Conservation (phyloP, 2,888 invertebrate species). For the Pecten maximus region DNA sequence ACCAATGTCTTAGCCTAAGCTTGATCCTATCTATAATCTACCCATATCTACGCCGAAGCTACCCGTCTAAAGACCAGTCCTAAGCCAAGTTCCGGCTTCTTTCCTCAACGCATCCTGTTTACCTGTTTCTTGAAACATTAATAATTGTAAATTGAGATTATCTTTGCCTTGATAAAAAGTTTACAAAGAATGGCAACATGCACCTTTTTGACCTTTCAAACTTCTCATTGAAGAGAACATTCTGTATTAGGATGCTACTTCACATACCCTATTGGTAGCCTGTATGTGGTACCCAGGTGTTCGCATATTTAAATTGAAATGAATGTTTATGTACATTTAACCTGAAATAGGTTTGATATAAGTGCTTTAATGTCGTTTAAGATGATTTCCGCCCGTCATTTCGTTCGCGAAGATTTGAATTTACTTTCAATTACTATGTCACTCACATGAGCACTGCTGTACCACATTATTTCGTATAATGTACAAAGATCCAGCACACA, state of each 20-base stretch:
- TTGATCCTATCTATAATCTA: too few species aligned
- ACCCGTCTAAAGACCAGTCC: too few species aligned
- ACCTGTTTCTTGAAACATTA: too few species aligned
- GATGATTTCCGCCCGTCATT: neutral
- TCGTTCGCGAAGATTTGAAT: neutral
- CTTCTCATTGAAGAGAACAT: neutral
- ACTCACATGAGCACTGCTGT: neutral
- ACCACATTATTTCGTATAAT: neutral
- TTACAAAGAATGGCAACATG: neutral
- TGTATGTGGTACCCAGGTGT: neutral
- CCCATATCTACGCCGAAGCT: too few species aligned
- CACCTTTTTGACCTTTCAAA: neutral
- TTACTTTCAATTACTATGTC: neutral
- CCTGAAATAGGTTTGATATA: conserved; percentile 6
- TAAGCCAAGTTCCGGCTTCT: too few species aligned
- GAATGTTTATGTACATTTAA: neutral
- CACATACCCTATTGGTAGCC: neutral
- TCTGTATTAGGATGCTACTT: neutral
- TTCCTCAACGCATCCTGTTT: too few species aligned
- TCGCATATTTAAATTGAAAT: neutral
- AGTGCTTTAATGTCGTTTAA: neutral
- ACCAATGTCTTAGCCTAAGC: too few species aligned
- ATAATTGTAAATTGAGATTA: too few species aligned
- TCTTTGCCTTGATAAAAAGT: too few species aligned
- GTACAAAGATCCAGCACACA: neutral